Evolutionary conservation across 2,888 invertebrate species (phyloP), one percentile per base, ranked within the genome.

Genomic region (Pycnomerus fuliginosus): DNA sequence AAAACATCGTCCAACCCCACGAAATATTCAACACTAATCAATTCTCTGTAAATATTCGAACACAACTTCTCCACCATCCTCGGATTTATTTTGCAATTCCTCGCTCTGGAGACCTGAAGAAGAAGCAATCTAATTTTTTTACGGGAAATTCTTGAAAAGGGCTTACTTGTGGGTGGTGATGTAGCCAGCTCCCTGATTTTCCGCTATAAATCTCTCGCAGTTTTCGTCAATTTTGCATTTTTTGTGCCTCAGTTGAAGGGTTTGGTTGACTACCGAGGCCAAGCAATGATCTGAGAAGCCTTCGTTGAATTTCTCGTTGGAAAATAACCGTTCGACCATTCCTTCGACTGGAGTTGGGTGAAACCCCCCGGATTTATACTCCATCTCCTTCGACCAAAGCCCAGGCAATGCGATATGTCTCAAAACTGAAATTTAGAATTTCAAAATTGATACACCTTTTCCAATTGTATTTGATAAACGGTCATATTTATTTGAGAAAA

Each of bases 21-120:
- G 15, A 42, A 52, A 40, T 46, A 50, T 12, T 58, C 55, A 1
- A 48, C 48, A 15, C 44, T 53, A 15, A 38, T 33, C 22, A 56
- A 46, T 32, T 64, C 60, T 3, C 31, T 28, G 44, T 42, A 58
- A 8, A 64, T 57, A 10, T 23, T 25, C 1, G 57, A 47, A 38
- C 64, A 64, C 3, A 60, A 32, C 22, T 55, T 34, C 11, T 31
- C 16, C 16, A 44, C 10, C n/a, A n/a, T 33, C 15, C 29, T 27
- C 12, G 22, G 22, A 10, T 17, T 11, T 20, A 38, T 37, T 12
- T 37, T 44, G 16, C 44, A 44, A 5, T 37, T 49, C 16, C 41
- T 48, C 22, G 7, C 39, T 31, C 37, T 29, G 8, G 39, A 44
- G 13, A 40, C 32, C 31, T 44, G 42, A n/a, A 44, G 36, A 14